Evolutionary conservation across 2,113 vertebrate genomes (phyloP), one percentile per base, ranked within the genome.

Genomic region (Colistium nudipinnis): DNA sequence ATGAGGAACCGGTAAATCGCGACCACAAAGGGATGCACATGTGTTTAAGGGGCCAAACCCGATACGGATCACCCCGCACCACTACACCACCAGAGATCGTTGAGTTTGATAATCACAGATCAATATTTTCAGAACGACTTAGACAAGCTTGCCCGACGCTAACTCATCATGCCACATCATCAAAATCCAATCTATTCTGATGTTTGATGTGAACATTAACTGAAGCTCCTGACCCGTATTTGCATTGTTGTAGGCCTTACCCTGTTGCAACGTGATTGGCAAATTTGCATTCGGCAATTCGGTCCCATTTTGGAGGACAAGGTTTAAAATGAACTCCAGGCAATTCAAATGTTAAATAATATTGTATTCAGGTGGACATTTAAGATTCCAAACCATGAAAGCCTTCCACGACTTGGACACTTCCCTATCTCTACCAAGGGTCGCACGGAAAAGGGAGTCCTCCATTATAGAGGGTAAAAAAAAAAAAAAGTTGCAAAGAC

Each of bases 401-500:
- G 35, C 44, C 35, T 53, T 60, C 0, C 11, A 17, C 43, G 41
- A 43, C 63, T 35, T 33, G 53, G 45, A 54, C 43, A 76, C 27
- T 54, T 55, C 80, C 62, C 56, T 39, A 47, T 38, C 51, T 48
- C 7, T 30, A 60, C 33, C 35, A 73, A 2, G 35, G 70, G 36
- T 53, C 64, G 60, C 20, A 55, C 20, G 22, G 61, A 48, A 20
- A 67, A 55, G 53, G 61, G 66, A 71, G 71, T 44, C 43, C 59
- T 78, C 67, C 70, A 81, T 88, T 80, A 83, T 54, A 39, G 64
- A 2, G 5, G 66, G 47, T 70, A 20, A 28, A 71, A 74, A 68
- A 51, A 70, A 20, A 28, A 71, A 74, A 81, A 81, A 84, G 55
- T 59, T 79, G 64, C 70, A 78, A 70, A 76, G 68, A 80, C 60